A percentile compares a stretch with the other conserved stretches of the same genome.
These are phyloP conservation scores for Brachionichthys hirsutus DNA, from an alignment of 2,113 vertebrate species.

Conservation along the genomic window DNA sequence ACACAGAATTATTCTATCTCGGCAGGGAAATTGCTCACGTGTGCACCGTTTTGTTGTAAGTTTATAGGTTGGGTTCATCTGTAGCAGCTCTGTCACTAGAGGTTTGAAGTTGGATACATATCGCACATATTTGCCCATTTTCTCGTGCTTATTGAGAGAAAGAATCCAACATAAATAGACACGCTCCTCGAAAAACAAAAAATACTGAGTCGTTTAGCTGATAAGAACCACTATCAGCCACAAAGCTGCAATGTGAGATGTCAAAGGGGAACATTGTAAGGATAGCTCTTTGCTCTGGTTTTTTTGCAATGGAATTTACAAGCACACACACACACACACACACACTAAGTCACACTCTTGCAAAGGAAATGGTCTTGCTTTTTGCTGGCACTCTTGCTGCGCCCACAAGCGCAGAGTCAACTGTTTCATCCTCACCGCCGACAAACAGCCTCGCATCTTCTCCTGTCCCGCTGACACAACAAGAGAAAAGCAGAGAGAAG, in stretches of 20 bases:
- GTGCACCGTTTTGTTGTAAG: too few relatives aligned
- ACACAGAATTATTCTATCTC: too few relatives aligned
- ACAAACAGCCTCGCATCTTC: constrained; percentile 58
- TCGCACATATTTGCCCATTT: too few relatives aligned
- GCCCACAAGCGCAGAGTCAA: constrained; percentile 52
- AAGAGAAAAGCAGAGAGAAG: constrained; percentile 45
- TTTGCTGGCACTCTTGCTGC: constrained; percentile 41
- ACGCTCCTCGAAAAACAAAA: not conserved
- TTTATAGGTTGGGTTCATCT: too few relatives aligned
- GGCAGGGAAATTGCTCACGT: too few relatives aligned
- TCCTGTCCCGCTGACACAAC: constrained; percentile 66
- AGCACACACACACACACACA: constrained; percentile 10
- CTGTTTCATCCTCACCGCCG: constrained; percentile 62
- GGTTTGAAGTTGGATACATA: too few relatives aligned
- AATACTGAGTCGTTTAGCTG: constrained; percentile 6
- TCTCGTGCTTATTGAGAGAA: too few relatives aligned
- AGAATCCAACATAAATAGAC: too few relatives aligned
- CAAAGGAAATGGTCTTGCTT: constrained; percentile 40
- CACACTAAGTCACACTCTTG: constrained; percentile 4
- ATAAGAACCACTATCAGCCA: not conserved
- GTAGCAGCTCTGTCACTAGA: too few relatives aligned
- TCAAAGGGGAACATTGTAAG: constrained; percentile 8
- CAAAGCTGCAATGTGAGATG: not conserved
- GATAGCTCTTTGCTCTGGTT: constrained; percentile 12
- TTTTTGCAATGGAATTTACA: constrained; percentile 2